phyloP scores from a whole-genome alignment of 2,113 vertebrate genomes.

The human (Homo sapiens) region DNA sequence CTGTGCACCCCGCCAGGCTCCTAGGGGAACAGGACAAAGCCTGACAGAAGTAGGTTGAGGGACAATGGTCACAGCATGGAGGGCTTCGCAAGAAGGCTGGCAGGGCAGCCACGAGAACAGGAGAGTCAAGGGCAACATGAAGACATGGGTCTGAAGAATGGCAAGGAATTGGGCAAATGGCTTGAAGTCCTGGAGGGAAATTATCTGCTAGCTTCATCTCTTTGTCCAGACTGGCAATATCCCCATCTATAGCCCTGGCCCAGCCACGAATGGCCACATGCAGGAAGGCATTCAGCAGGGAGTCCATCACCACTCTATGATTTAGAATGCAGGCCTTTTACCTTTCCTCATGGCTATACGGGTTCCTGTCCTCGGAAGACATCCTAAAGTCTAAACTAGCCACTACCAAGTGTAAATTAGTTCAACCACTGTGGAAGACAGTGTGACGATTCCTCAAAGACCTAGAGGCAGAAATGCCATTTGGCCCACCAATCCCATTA shows the following conservation, averaged over 20 bases:
- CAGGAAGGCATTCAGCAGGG: not conserved
- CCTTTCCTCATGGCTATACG: constrained; percentile 55
- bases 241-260: not conserved
- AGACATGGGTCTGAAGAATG: fast-evolving
- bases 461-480: too few relatives aligned
- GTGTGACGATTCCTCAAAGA: too few relatives aligned
- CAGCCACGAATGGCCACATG: not conserved
- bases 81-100: not conserved
- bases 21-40: not conserved
- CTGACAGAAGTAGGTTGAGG: not conserved
- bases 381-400: constrained; percentile 41
- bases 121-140: not conserved
- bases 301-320: not conserved
- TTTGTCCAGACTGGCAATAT: not conserved
- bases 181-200: not conserved
- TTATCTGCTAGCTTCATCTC: not conserved
- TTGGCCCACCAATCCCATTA: too few relatives aligned
- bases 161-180: not conserved
- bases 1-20: not conserved
- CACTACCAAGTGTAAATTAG: too few relatives aligned
- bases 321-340: constrained; percentile 68
- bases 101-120: not conserved
- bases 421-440: too few relatives aligned
- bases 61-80: not conserved
- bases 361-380: constrained; percentile 72